Base-by-base conservation (phyloP, 2,113 vertebrate genomes). In the Pomatostomus ruficeps region DNA sequence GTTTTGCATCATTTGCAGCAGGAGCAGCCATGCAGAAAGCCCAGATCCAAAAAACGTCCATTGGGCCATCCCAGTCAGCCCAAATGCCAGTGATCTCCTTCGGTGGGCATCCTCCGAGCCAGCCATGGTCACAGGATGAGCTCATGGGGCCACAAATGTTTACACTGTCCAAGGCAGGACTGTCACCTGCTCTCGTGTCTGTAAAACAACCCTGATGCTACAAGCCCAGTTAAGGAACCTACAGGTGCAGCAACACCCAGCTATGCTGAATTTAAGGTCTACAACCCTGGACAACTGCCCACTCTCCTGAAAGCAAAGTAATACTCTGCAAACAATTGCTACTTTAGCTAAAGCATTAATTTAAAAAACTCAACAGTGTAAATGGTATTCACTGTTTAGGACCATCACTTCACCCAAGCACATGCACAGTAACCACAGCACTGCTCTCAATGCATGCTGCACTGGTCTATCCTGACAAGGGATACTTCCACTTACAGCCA, bases 121-220 rank as follows among this genome's bases (percentile, higher is more conserved):
- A 28, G 28, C 24, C 78, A n/a, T 29, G 13, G n/a, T 82, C 62
- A 46, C 26, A 87, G 33, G 8, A 18, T 62, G 21, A 83, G 40
- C 31, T 88, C 33, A 29, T 0, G 0, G 3, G 19, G 62, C 11
- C 55, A 23, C 12, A 7, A 3, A 1, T 2, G 2, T 21, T 76
- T 24, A 42, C 16, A 5, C 6, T 58, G 46, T 13, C 42, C 63
- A 43, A 70, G 52, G 52, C 48, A 79, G 31, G 40, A 79, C 0
- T 72, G 52, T 66, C 75, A 93, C 25, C n/a, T 74, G 6, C 16
- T 55, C 33, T 29, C 0, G 0, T 6, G 5, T 20, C 42, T 66
- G 25, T 43, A 36, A 70, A 80, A 45, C 16, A 8, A 14, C 24
- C 7, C 3, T 10, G 18, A 35, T 10, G 3, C 17, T 42, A 40